Evolutionary conservation across 2,888 invertebrate species (phyloP), one percentile per base, ranked within the genome.

Genomic region (Elmis aenea): DNA sequence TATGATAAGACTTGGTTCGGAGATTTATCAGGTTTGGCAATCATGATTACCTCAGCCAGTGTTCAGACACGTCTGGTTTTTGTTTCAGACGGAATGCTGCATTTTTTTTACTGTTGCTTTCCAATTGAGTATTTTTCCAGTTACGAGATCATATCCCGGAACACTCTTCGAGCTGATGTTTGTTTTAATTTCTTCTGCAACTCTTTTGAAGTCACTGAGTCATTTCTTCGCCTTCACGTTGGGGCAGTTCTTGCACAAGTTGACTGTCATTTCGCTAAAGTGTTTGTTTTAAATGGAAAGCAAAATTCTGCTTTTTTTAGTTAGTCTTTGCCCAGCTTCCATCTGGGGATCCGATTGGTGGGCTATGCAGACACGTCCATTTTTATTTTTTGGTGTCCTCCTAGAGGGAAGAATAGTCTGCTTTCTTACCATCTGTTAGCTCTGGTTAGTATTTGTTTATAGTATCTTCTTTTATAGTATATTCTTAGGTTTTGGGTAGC

Each of bases 61-160:
- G n/a, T n/a, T n/a, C n/a, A n/a, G n/a, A n/a, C n/a, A n/a, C n/a
- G n/a, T n/a, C n/a, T n/a, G n/a, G n/a, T n/a, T n/a, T n/a, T n/a
- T n/a, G n/a, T n/a, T n/a, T n/a, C n/a, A n/a, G n/a, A n/a, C 11
- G n/a, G 24, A 32, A 25, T 24, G 25, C 16, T 12, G 25, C 32
- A 24, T 25, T 32, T n/a, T 25, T 18, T 25, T 26, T 21, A 26
- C 26, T 3, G 26, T 13, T 12, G 24, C 26, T 25, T 33, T 26
- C 13, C 25, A 12, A 11, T 32, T 32, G 8, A 32, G 20, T 14
- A 32, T 14, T 32, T 24, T 3, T 10, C 24, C 32, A 3, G 15
- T 32, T 9, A 32, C 25, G 8, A 32, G 32, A 5, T 32, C 32
- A 24, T 24, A 32, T 14, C 23, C 32, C 12, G 14, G 32, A 11